Percentiles rank a stretch among this genome's conserved stretches.
These are phyloP conservation scores for Gymnoscopelus braueri DNA, from an alignment of 2,797 vertebrate species.

Conservation along the genomic window DNA sequence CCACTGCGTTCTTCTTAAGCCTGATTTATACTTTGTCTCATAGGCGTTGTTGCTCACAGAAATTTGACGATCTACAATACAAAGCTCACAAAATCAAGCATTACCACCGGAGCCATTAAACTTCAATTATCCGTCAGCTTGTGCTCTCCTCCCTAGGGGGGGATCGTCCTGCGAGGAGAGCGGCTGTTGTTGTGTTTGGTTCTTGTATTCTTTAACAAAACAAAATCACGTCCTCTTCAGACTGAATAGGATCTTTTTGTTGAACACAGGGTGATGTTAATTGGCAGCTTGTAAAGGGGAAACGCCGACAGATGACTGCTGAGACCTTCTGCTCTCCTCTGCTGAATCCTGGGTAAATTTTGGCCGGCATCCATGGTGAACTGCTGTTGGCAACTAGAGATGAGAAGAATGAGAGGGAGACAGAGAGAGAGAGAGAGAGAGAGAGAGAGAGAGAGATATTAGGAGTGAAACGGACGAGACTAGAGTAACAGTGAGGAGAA, in stretches of 20 bases:
- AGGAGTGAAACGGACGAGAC: constrained; percentile 31
- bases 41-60: too few species aligned
- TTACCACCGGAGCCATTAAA: constrained; percentile 68
- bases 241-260: constrained; percentile 66
- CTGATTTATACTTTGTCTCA: too few species aligned
- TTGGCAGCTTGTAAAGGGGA: constrained; percentile 64
- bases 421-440: constrained; percentile 11
- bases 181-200: neutral
- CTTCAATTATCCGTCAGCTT: constrained; percentile 68
- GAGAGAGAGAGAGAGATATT: constrained; percentile 23
- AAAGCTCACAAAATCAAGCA: constrained; percentile 10
- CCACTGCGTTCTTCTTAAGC: too few species aligned
- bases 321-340: constrained; percentile 69
- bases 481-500: neutral
- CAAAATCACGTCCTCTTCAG: constrained; percentile 60
- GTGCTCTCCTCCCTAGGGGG: constrained; percentile 40
- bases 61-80: too few species aligned
- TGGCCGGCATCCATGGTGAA: constrained; percentile 67
- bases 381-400: constrained; percentile 69
- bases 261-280: constrained; percentile 69
- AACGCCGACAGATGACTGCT: constrained; percentile 66
- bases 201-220: constrained; percentile 57
- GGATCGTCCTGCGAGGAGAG: neutral
- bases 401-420: constrained; percentile 33
- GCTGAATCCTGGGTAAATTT: constrained; percentile 58